phyloP scores from a whole-genome alignment of 1,140 invertebrate species.

The Aphaenogaster floridana region DNA sequence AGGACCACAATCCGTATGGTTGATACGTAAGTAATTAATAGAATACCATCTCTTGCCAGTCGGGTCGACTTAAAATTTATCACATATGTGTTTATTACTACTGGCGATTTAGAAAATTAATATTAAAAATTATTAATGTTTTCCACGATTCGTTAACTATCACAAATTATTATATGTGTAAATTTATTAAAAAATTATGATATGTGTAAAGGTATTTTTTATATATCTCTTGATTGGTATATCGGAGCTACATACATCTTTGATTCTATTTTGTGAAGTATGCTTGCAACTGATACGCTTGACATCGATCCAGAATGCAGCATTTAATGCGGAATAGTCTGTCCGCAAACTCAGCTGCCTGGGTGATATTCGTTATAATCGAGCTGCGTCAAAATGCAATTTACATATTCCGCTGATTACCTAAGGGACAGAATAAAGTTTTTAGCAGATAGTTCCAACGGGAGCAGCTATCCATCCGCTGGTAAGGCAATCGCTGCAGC shows the following conservation, averaged over 20 bases:
- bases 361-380: slow-evolving; percentile 53
- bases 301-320: slow-evolving; percentile 36
- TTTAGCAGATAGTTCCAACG: slow-evolving; percentile 42
- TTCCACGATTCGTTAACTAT: slow-evolving; percentile 29
- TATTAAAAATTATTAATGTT: slow-evolving; percentile 50
- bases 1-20: no score
- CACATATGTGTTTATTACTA: no score
- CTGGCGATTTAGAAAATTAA: no score
- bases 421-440: slow-evolving; percentile 45
- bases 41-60: no score
- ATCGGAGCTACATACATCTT: not conserved
- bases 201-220: no score
- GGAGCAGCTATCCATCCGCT: slow-evolving; percentile 51
- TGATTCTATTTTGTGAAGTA: not conserved
- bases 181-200: not conserved
- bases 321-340: slow-evolving; percentile 34
- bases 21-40: no score
- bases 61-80: no score
- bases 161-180: not conserved
- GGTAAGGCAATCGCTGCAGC: slow-evolving; percentile 31
- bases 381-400: slow-evolving; percentile 59
- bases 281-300: not conserved
- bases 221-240: not conserved
- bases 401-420: slow-evolving; percentile 63
- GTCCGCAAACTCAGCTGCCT: slow-evolving; percentile 37